A percentile compares a stretch with the other conserved stretches of the same genome.
Evolutionary conservation across 2,113 vertebrate species (phyloP).

Genomic region (Kobus ellipsiprymnus): DNA sequence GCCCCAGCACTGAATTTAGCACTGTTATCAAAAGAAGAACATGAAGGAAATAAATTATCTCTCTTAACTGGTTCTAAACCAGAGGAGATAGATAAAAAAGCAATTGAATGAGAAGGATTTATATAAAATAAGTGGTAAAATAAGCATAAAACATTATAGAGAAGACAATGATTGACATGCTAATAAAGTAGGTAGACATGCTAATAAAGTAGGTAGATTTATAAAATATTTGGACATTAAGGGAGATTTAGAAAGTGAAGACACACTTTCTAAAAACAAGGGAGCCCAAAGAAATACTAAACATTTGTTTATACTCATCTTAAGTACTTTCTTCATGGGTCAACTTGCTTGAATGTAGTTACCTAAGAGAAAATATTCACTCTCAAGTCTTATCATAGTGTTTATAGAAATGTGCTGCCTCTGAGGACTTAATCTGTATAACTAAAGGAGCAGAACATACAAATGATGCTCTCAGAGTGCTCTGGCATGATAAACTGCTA

Average conservation of each 20-base stretch:
- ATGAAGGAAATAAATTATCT: background rate
- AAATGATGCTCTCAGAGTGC: background rate
- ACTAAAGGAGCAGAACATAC: background rate
- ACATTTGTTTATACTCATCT: background rate
- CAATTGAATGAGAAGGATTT: background rate
- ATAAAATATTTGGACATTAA: background rate
- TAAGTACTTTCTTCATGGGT: background rate
- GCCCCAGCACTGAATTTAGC: background rate
- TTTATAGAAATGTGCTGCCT: background rate
- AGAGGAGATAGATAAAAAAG: background rate
- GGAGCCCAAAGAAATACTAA: background rate
- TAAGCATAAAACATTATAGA: background rate
- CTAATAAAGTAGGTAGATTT: background rate
- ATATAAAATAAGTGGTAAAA: background rate
- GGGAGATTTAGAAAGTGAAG: background rate
- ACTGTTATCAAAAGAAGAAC: background rate
- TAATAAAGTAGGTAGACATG: background rate
- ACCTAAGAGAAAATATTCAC: background rate
- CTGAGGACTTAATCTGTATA: background rate
- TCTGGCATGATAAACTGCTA: background rate
- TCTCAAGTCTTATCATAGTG: background rate
- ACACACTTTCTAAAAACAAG: background rate
- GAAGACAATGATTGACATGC: background rate
- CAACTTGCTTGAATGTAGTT: background rate
- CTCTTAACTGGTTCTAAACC: background rate